A percentile compares a stretch with the other conserved stretches of the same genome.
Conservation (phyloP, 2,888 invertebrate species). For the Diaphora mendica region DNA sequence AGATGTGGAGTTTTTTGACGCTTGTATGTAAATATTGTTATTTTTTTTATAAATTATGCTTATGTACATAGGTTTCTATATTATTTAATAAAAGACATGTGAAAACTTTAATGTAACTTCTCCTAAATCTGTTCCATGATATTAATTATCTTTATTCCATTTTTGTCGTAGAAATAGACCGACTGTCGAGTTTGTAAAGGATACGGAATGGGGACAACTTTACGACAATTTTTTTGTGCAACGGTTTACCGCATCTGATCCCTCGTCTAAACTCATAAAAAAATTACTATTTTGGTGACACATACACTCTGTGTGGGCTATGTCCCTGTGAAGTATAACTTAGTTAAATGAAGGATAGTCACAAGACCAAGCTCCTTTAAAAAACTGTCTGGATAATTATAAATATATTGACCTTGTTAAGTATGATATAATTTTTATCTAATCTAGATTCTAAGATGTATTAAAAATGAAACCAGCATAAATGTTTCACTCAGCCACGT, state of each 20-base stretch:
- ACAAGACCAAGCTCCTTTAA: not conserved
- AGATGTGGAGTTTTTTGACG: too few species aligned
- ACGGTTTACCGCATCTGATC: not conserved
- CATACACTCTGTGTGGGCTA: not conserved
- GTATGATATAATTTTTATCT: too few species aligned
- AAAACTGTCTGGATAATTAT: not conserved
- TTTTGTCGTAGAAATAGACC: not conserved
- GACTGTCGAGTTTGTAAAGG: not conserved
- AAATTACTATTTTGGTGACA: not conserved
- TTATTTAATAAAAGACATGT: too few species aligned
- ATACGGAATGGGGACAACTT: not conserved
- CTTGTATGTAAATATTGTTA: too few species aligned
- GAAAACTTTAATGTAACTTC: not conserved
- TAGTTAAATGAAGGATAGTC: not conserved
- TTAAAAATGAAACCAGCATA: too few species aligned
- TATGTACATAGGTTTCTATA: too few species aligned
- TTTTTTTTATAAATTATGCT: too few species aligned
- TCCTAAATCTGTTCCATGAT: not conserved
- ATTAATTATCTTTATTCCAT: not conserved
- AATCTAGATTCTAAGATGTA: too few species aligned
- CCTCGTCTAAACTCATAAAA: not conserved
- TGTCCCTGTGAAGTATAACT: not conserved
- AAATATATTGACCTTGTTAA: too few species aligned
- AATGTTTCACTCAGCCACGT: too few species aligned
- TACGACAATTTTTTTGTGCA: not conserved